Percentiles rank a stretch among this genome's conserved stretches.
Conservation (phyloP, 2,113 vertebrate species). For the Hyaena hyaena region DNA sequence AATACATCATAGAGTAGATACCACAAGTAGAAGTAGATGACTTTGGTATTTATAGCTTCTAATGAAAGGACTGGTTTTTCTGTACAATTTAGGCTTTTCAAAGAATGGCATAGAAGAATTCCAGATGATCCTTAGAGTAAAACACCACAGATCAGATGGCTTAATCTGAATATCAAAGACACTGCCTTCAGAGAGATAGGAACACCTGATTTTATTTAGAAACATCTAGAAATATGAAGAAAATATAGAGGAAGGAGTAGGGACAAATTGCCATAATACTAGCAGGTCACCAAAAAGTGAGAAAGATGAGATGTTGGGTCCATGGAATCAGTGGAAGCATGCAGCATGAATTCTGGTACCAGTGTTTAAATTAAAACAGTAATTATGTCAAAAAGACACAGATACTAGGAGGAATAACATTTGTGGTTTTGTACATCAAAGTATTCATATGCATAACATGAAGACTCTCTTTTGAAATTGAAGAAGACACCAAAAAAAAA, state of each 20-base stretch:
- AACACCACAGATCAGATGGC: background rate
- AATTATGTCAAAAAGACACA: background rate
- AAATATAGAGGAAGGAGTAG: background rate
- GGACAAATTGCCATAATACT: background rate
- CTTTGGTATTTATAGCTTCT: background rate
- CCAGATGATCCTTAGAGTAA: background rate
- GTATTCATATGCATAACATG: background rate
- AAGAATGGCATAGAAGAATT: background rate
- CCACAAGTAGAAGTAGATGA: background rate
- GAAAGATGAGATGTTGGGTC: background rate
- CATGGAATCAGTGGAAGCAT: background rate
- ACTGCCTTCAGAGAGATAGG: background rate
- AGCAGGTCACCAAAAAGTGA: background rate
- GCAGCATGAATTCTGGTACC: too few species aligned
- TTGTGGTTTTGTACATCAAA: background rate
- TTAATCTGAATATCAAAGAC: background rate
- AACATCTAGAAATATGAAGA: slow-evolving; percentile 13
- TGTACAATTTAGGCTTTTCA: background rate
- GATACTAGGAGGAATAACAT: background rate
- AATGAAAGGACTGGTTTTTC: background rate
- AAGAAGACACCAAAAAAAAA: too few species aligned
- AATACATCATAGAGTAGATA: background rate
- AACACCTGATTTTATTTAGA: background rate
- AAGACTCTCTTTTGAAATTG: background rate
- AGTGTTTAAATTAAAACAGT: background rate